Evolutionary conservation across 2,797 vertebrate species (phyloP).

Genomic region (Halcyon badia): DNA sequence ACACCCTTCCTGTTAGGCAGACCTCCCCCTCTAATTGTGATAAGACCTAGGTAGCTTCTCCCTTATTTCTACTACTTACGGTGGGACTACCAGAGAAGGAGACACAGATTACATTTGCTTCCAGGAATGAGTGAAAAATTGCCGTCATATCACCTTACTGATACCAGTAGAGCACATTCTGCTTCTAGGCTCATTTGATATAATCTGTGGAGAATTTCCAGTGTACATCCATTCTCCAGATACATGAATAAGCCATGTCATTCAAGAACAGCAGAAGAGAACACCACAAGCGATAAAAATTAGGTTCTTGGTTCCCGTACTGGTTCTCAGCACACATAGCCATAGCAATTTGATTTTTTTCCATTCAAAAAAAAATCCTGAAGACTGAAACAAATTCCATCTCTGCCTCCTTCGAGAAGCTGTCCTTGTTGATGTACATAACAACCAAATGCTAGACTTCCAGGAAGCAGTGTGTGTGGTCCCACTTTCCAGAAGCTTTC

Average conservation of each 20-base stretch:
- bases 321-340: background rate
- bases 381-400: background rate
- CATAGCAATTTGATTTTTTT: background rate
- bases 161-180: background rate
- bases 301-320: background rate
- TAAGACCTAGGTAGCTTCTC: constrained; percentile 36
- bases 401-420: background rate
- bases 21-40: constrained; percentile 52
- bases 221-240: background rate
- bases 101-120: background rate
- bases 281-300: background rate
- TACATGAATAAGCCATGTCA: background rate
- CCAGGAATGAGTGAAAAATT: background rate
- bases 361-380: background rate
- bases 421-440: fast-evolving
- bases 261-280: background rate
- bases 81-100: background rate
- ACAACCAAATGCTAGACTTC: background rate
- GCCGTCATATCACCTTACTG: background rate
- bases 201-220: background rate
- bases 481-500: background rate
- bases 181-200: background rate
- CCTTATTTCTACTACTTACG: constrained; percentile 36
- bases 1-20: constrained; percentile 85
- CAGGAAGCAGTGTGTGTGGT: background rate